These are phyloP conservation scores for Macrochelys suwanniensis DNA, from an alignment of 2,797 vertebrate species.

Conservation along the genomic window DNA sequence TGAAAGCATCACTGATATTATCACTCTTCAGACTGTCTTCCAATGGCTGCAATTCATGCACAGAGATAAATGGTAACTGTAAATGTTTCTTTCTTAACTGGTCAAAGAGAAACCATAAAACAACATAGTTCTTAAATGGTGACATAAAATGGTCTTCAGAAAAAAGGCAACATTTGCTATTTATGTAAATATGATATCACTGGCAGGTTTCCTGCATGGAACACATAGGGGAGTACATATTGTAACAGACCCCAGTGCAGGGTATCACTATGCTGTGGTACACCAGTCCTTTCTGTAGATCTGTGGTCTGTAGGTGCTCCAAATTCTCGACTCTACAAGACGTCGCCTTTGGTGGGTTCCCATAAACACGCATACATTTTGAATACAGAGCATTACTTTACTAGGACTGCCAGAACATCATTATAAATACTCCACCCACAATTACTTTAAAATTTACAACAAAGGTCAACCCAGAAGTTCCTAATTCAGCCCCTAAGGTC, in stretches of 20 bases:
- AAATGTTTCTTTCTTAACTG: not conserved
- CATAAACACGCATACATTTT: not conserved
- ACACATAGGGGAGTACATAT: not conserved
- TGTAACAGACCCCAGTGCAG: not conserved
- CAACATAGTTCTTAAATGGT: not conserved
- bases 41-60: not conserved
- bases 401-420: not conserved
- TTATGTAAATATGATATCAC: not conserved
- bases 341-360: not conserved
- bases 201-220: not conserved
- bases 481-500: not conserved
- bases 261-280: not conserved
- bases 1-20: not conserved
- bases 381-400: not conserved
- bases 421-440: not conserved
- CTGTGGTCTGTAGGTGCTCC: not conserved
- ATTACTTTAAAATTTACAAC: not conserved
- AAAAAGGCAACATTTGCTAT: not conserved
- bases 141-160: not conserved
- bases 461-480: not conserved
- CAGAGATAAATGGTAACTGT: not conserved
- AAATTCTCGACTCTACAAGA: not conserved
- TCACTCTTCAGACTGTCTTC: not conserved
- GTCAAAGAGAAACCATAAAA: not conserved
- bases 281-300: not conserved